Base-by-base conservation (phyloP, 2,888 invertebrate genomes). In the Vannuccia rotundouncinata region DNA sequence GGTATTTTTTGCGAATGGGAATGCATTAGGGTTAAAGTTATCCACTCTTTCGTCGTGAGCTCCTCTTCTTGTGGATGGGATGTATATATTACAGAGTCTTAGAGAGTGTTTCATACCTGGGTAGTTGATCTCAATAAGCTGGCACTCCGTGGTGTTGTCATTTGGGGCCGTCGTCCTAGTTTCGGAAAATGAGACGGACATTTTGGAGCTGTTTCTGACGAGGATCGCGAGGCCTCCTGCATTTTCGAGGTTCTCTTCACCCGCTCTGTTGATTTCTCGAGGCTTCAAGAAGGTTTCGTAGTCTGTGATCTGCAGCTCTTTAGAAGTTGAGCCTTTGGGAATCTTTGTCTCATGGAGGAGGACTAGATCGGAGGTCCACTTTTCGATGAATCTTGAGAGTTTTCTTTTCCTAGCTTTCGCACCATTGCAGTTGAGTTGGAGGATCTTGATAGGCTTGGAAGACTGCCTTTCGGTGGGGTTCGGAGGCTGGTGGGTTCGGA, bases 231-330 rank as follows among this genome's bases (percentile, higher is more conserved):
- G 66, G 22, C 66, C 66, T 22, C 66, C 66, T 66, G 66, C 66
- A 13, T 27, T 5, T 22, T 66, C 25, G 5, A 22, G 10, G 66
- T 66, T 66, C 2, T 5, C 17, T 66, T 66, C 66, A 27, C 66
- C 66, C 10, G 66, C 66, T 22, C 66, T 66, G 66, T 66, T 66
- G 5, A 22, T 66, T 22, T 66, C 66, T 17, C 66, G 66, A n/a
- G 66, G 25, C 25, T 66, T 66, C 66, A 66, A 27, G 66, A 66
- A 66, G 66, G 66, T 22, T 66, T 66, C 66, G 66, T 66, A 66
- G 25, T 22, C 22, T 22, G 66, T 22, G 22, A 66, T 66, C 17
- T 13, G 10, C 25, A 66, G 25, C 2, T 17, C 66, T 66, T 66
- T 66, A 2, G 66, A 66, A 2, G 13, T 66, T 5, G 66, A 66